A percentile compares a stretch with the other conserved stretches of the same genome.
phyloP scores from a whole-genome alignment of 2,797 vertebrate genomes.

The Meda fulgida region DNA sequence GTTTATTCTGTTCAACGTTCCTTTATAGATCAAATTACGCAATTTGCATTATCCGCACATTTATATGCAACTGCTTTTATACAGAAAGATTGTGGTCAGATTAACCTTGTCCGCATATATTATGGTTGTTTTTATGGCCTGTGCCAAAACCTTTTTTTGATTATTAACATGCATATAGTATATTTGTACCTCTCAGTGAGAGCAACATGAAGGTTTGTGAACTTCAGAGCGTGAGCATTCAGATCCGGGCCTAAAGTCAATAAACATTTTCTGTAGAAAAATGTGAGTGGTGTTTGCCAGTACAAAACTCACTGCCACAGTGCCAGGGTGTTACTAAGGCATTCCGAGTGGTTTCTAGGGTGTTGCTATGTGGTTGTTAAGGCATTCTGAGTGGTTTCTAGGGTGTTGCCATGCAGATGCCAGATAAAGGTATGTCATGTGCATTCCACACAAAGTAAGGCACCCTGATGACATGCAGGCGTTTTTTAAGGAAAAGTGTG shows the following conservation, averaged over 20 bases:
- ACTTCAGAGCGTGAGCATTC: background rate
- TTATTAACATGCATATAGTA: background rate
- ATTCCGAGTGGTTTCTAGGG: too few species aligned
- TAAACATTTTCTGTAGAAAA: background rate
- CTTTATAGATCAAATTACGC: background rate
- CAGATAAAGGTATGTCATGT: background rate
- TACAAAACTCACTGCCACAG: too few species aligned
- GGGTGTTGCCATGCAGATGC: background rate
- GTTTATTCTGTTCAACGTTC: background rate
- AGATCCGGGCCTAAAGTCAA: background rate
- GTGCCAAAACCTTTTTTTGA: background rate
- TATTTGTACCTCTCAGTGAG: background rate
- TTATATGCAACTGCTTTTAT: conserved; percentile 6
- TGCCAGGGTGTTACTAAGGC: background rate
- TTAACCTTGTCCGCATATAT: background rate
- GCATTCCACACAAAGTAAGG: background rate
- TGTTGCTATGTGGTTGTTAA: too few species aligned
- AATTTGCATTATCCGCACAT: background rate
- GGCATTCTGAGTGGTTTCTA: background rate
- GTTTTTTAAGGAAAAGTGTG: background rate
- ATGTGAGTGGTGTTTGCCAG: background rate
- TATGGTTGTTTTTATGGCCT: background rate
- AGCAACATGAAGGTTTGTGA: background rate
- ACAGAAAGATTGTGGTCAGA: conserved; percentile 19
- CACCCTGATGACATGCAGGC: background rate